phyloP scores from a whole-genome alignment of 2,888 invertebrate species.

The Dicycla oo region DNA sequence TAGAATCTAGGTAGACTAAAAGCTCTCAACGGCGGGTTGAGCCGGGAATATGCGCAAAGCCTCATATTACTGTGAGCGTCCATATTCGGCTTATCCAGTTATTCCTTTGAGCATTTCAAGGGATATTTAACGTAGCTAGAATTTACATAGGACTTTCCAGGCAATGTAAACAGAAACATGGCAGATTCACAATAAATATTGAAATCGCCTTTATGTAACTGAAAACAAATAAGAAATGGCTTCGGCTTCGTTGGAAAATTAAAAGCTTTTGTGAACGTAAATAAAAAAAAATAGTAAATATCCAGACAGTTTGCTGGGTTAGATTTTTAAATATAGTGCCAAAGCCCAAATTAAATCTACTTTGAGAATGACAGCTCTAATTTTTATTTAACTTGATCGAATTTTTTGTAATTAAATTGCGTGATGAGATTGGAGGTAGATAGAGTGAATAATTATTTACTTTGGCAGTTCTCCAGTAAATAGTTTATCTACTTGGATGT shows the following conservation, averaged over 20 bases:
- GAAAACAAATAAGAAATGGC: conserved; percentile 39
- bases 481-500: conserved; percentile 30
- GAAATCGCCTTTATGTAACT: conserved; percentile 17
- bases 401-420: conserved; percentile 51
- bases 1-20: neutral
- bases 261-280: conserved; percentile 31
- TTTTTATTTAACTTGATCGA: conserved; percentile 42
- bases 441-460: conserved; percentile 40
- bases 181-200: conserved; percentile 31
- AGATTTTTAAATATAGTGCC: conserved; percentile 31
- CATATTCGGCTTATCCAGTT: conserved; percentile 24
- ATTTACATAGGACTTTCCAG: conserved; percentile 3
- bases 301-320: conserved; percentile 22
- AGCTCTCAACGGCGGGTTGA: conserved; percentile 8
- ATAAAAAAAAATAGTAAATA: conserved; percentile 36
- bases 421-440: conserved; percentile 53
- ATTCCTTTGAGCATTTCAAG: conserved; percentile 28
- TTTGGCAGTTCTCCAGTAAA: conserved; percentile 43
- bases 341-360: conserved; percentile 24
- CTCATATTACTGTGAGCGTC: conserved; percentile 24
- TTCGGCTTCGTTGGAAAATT: conserved; percentile 16
- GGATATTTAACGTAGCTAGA: conserved; percentile 9
- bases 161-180: conserved; percentile 18
- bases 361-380: conserved; percentile 16
- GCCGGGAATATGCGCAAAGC: conserved; percentile 10